Evolutionary conservation across 2,113 vertebrate species (phyloP), one percentile per base, ranked within the genome.

Genomic region (Ascaphus truei): DNA sequence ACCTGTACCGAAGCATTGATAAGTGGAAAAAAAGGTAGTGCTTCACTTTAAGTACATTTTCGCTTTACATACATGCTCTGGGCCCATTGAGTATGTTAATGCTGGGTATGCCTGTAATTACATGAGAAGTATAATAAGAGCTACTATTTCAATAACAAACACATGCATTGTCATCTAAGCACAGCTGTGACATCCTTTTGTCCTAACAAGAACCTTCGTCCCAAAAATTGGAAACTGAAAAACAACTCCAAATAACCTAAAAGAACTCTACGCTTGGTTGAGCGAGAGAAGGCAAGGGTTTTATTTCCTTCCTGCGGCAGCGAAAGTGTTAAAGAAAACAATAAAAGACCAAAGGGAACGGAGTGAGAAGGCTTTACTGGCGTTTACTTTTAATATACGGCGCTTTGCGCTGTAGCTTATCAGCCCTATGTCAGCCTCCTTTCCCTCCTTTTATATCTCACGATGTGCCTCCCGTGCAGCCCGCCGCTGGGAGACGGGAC

Each of bases 341-440:
- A 84, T 85, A 76, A 84, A 86, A 83, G 85, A 83, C 85, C 85
- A 84, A 87, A 81, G 75, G 75, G 81, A 80, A 81, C 82, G 82
- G 85, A 84, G 78, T 77, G 86, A 78, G 78, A 68, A 80, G 86
- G 89, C 85, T 88, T 90, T 91, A 90, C 77, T 80, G 81, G 84
- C 90, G 87, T 89, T 90, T 88, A 90, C 85, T 90, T 90, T 88
- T 90, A 87, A 91, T 91, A 88, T 91, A 81, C 76, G 73, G 89
- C 84, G 84, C 86, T 90, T 84, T 85, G 81, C 86, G 90, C 85
- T 78, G 80, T 89, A 84, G 87, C 84, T 91, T 88, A 90, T 87
- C 82, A 78, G 83, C 83, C 85, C 82, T 82, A 86, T 82, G 86
- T 87, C 87, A 85, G 84, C 84, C 83, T 81, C 84, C 83, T 86